Conservation (phyloP, 2,797 vertebrate species). For the Pangasius larnaudii region DNA sequence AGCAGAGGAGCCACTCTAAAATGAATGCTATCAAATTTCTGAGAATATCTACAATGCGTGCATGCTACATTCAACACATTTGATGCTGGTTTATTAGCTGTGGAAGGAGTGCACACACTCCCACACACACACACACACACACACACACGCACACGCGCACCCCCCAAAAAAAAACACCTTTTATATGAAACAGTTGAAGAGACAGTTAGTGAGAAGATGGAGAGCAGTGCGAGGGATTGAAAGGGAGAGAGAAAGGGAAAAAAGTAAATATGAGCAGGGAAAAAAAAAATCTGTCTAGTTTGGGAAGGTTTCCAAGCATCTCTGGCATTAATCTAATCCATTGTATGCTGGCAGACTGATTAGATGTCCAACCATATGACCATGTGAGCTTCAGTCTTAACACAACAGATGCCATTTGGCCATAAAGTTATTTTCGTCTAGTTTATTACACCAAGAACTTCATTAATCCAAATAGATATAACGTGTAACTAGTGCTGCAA, state of each 20-base stretch:
- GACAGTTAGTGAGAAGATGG: constrained; percentile 74
- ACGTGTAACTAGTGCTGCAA: not conserved
- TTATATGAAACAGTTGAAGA: constrained; percentile 76
- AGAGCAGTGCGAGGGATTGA: constrained; percentile 8
- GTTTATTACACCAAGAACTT: constrained; percentile 50
- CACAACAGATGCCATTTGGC: constrained; percentile 60
- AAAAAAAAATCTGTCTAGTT: constrained; percentile 60
- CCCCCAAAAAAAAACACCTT: constrained; percentile 65
- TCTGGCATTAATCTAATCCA: constrained; percentile 71
- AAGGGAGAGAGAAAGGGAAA: not conserved
- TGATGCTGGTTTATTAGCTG: constrained; percentile 72
- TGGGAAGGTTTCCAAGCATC: constrained; percentile 77
- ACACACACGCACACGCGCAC: not conserved
- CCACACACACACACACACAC: constrained; percentile 8
- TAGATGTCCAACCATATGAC: constrained; percentile 56
- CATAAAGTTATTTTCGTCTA: constrained; percentile 55
- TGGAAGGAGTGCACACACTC: not conserved
- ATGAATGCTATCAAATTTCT: constrained; percentile 53
- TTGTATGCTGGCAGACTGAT: constrained; percentile 56
- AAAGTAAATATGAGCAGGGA: not conserved
- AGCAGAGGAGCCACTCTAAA: constrained; percentile 53
- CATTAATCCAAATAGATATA: constrained; percentile 43
- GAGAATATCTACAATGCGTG: constrained; percentile 48
- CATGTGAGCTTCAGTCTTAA: constrained; percentile 54
- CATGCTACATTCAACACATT: constrained; percentile 65